Conservation (phyloP, 2,797 vertebrate species). For the Tenualosa ilisha region DNA sequence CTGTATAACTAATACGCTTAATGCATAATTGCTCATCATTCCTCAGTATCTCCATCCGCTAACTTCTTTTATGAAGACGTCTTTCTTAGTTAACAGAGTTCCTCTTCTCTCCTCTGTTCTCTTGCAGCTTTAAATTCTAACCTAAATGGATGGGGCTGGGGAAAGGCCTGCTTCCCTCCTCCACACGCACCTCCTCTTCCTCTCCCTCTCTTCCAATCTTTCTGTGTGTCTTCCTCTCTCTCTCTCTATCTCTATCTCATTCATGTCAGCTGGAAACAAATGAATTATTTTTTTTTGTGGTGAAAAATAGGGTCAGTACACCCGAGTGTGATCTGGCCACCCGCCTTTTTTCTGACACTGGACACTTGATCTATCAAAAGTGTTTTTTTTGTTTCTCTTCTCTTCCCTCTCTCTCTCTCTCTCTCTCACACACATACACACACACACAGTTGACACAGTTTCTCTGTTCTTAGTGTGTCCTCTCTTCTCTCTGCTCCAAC, state of each 20-base stretch:
- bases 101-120: not conserved
- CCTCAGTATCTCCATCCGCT: not conserved
- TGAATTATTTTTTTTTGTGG: not conserved
- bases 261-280: too few relatives aligned
- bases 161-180: too few relatives aligned
- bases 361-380: too few relatives aligned
- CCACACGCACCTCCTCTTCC: too few relatives aligned
- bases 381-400: not conserved
- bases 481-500: not conserved
- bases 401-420: not conserved
- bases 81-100: not conserved
- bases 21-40: not conserved
- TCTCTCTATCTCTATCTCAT: not conserved
- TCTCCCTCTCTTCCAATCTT: too few relatives aligned
- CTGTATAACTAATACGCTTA: too few relatives aligned
- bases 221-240: too few relatives aligned
- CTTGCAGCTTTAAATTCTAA: not conserved
- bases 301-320: not conserved
- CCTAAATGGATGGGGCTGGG: not conserved
- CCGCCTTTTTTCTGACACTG: too few relatives aligned
- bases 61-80: not conserved
- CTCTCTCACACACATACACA: not conserved
- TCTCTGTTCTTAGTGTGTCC: not conserved
- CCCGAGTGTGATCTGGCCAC: too few relatives aligned
- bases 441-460: too few relatives aligned